Evolutionary conservation across 2,888 invertebrate species (phyloP).

Genomic region (Exocentrus adspersus): DNA sequence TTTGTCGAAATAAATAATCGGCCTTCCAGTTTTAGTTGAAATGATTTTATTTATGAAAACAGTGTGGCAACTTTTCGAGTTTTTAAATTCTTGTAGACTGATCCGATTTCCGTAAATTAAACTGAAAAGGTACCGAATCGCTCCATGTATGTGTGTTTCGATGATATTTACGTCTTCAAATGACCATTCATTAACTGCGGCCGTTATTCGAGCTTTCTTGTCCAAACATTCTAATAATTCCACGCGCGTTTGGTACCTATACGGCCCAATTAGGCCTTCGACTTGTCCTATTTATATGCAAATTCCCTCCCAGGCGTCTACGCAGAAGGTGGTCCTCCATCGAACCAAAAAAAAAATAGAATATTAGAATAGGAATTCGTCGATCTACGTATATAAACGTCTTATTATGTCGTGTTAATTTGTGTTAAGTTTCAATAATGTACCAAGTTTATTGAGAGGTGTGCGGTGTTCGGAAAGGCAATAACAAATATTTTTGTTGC

Average conservation of each 20-base stretch:
- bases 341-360: constrained; percentile 3
- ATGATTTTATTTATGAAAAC: no score
- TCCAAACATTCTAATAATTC: not conserved
- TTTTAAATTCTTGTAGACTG: no score
- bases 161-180: not conserved
- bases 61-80: no score
- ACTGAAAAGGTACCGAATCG: no score
- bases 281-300: constrained; percentile 21
- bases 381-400: constrained; percentile 12
- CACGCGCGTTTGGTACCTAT: constrained; percentile 8
- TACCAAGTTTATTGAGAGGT: not conserved
- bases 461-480: not conserved
- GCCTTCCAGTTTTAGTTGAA: no score
- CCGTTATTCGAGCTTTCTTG: constrained; percentile 1
- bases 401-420: constrained; percentile 1
- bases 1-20: not conserved
- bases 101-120: no score
- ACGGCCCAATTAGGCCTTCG: constrained; percentile 11
- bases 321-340: constrained; percentile 17
- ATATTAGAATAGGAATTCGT: constrained; percentile 17
- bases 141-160: no score
- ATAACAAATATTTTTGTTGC: not conserved
- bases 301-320: constrained; percentile 8
- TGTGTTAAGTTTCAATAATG: not conserved
- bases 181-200: not conserved